Base-by-base conservation (phyloP, 2,888 invertebrate genomes). In the Eupithecia exiguata region DNA sequence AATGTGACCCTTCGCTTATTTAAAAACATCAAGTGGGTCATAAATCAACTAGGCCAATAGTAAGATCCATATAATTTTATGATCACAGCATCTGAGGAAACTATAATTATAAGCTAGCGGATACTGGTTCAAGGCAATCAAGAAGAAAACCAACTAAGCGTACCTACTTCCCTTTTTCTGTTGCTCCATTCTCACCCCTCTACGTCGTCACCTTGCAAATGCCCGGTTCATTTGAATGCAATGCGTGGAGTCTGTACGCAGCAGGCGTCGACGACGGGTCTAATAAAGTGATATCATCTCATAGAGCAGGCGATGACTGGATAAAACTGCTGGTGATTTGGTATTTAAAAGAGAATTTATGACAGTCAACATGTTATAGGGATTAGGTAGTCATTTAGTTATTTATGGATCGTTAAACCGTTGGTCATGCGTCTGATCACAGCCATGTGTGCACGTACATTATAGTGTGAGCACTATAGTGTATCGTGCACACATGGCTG, bases 191-290 rank as follows among this genome's bases (percentile, higher is more conserved):
- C 21, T 65, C 36, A 35, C 35, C 63, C 63, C 38, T 38, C 63
- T 16, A 9, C 4, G 35, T 62, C 21, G 38, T 38, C 77, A 70
- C 66, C 75, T 76, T 77, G 76, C 79, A 77, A 77, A 78, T 76
- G 77, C 76, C 77, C 71, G 72, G 76, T 85, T 85, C 83, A 85
- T 86, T 86, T 84, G 80, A 83, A 85, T 85, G 84, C 87, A 82
- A 78, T 82, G 78, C 82, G 80, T 79, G 77, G 71, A 75, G 69
- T 73, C 74, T 74, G 74, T 68, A 58, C 66, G 76, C 78, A 77
- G 79, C 79, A 77, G 68, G 61, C 77, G 75, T 71, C 65, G 74
- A 62, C 35, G 74, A 69, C 68, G 49, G 62, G 49, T 84, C 80
- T 81, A 80, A 84, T 84, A 83, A 81, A 81, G 82, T 79, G 83